Base-by-base conservation (phyloP, 2,113 vertebrate genomes). In the Spheniscus mendiculus region DNA sequence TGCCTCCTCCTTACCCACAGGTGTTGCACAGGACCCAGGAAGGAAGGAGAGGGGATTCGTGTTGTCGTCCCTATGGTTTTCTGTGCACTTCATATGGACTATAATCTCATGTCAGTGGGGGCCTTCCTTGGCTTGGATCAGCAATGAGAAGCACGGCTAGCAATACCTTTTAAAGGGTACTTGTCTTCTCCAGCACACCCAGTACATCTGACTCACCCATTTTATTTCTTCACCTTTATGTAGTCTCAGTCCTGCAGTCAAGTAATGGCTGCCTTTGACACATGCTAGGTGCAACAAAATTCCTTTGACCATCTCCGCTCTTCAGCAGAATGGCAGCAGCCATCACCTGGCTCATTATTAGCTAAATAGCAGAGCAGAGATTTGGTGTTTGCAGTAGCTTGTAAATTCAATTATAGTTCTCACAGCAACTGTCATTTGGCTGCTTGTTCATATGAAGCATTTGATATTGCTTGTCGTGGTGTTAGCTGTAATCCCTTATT, bases 401-500 rank as follows among this genome's bases (percentile, higher is more conserved):
- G 62, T 74, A 73, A 76, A 85, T 85, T 93, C 87, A 66, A 29
- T 91, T 76, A 23, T 26, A 77, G 70, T 85, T 95, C 73, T 96
- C 58, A 40, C 62, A 90, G 66, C 58, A 94, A 18, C 80, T 96
- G 81, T 80, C 81, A 73, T 76, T 85, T 95, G 77, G 20, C 83
- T 93, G 53, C 62, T 91, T 84, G 45, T 94, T 94, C 71, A 27
- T 85, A 65, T 17, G 70, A 80, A 86, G 38, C 25, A 32, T 93
- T 93, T 82, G 58, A 32, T 95, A 67, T n/a, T 84, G 65, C 69
- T 93, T 89, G 55, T 71, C 0, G 1, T 70, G 84, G 20, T 73
- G 53, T 74, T 96, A 94, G 56, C 81, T 81, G 47, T 86, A 96
- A 86, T 91, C 70, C 62, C 36, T 91, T 93, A 71, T 83, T 86